Percentiles rank a stretch among this genome's conserved stretches.
Evolutionary conservation across 2,113 vertebrate species (phyloP).

Genomic region (Todiramphus chloris): DNA sequence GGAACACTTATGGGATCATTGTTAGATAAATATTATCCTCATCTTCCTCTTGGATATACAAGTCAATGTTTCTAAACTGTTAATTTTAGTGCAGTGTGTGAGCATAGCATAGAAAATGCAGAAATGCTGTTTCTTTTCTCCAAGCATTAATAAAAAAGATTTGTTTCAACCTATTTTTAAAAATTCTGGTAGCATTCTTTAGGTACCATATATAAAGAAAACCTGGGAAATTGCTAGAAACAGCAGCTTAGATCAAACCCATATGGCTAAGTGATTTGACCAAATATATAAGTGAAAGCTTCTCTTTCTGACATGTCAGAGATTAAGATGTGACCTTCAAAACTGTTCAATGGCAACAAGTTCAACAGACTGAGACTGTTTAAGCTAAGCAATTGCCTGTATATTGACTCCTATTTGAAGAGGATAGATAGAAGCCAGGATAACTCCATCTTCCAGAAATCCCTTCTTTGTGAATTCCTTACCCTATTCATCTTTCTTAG

Average conservation of each 20-base stretch:
- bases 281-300: conserved; percentile 7
- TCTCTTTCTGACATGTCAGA: neutral
- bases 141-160: neutral
- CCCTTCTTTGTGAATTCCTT: neutral
- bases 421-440: neutral
- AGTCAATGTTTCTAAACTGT: neutral
- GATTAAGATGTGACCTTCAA: neutral
- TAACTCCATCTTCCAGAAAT: neutral
- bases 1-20: neutral
- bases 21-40: conserved; percentile 9
- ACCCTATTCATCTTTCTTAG: neutral
- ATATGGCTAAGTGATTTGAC: neutral
- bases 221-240: neutral
- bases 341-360: neutral
- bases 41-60: neutral
- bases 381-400: neutral
- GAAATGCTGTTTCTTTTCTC: neutral
- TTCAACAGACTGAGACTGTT: neutral
- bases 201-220: neutral
- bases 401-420: neutral
- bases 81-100: neutral
- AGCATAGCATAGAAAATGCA: neutral
- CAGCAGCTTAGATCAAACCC: neutral
- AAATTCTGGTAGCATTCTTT: neutral
- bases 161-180: conserved; percentile 22